These are phyloP conservation scores for Eupithecia abbreviata DNA, from an alignment of 2,888 invertebrate species.

Conservation along the genomic window DNA sequence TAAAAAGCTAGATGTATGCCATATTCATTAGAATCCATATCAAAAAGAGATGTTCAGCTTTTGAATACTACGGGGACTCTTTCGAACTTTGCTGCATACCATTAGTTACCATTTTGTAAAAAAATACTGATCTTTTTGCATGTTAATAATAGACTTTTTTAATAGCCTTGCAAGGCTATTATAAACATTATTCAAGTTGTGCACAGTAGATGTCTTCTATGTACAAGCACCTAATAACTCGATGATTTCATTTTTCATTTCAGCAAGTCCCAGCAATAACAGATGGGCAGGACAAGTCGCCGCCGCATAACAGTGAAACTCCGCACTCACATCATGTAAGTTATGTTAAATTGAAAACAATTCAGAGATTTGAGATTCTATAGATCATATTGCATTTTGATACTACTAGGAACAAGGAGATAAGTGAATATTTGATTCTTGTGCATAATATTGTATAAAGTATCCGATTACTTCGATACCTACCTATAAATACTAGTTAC, in stretches of 20 bases:
- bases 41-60: conserved; percentile 42
- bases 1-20: conserved; percentile 54
- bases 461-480: too few species aligned
- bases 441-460: too few species aligned
- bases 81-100: conserved; percentile 53
- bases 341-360: not conserved
- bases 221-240: not conserved
- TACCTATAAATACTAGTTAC: too few species aligned
- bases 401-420: not conserved
- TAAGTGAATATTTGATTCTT: not conserved
- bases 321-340: conserved; percentile 71
- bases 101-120: conserved; percentile 27
- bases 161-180: too few species aligned
- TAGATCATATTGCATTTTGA: not conserved
- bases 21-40: conserved; percentile 57
- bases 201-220: not conserved
- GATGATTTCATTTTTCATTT: conserved; percentile 32
- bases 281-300: conserved; percentile 74
- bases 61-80: conserved; percentile 70
- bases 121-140: conserved; percentile 16
- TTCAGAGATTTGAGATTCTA: not conserved
- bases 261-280: conserved; percentile 80
- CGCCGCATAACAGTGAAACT: conserved; percentile 69
- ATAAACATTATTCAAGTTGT: not conserved
- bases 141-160: not conserved